Evolutionary conservation across 2,888 invertebrate genomes (phyloP), one percentile per base, ranked within the genome.

Genomic region (Criorhina ranunculi): DNA sequence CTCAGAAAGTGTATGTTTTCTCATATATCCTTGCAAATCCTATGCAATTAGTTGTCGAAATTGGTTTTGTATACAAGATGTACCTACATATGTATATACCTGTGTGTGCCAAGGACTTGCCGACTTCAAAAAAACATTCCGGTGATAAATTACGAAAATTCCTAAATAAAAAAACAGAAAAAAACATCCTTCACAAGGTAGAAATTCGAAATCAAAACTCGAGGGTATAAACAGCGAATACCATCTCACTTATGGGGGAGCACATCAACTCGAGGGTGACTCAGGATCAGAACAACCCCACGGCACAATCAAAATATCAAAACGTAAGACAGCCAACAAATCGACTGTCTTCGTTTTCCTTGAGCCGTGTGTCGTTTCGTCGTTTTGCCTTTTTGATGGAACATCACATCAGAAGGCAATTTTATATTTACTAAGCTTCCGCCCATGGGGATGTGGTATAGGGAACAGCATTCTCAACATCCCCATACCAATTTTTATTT

Each of bases 291-390:
- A 51, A 40, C 1, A 46, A 60, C 35, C 57, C 44, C 11, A 24
- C 35, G 49, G 49, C 17, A 53, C 46, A 75, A 75, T 66, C 64
- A 75, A 66, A 75, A 75, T 64, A 75, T 75, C 75, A 75, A 64
- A 75, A 57, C 15, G 24, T 40, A 66, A 75, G 64, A 75, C 75
- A 75, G 46, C 64, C 75, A 64, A 75, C 55, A 75, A 75, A 66
- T 59, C 57, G 57, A 69, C 57, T 69, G 69, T 69, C 24, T 24
- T 24, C 57, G 55, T 60, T 60, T 12, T 60, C 40, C 11, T 44
- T 57, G 46, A 53, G 53, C 53, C 53, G 31, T 53, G 24, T 24
- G 24, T 53, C 29, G 29, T 51, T 51, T 31, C 29, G 29, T 12
- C 31, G 11, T 46, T 49, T 49, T 51, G 49, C 29, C 31, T 53